A percentile compares a stretch with the other conserved stretches of the same genome.
These are phyloP conservation scores for Stenoptilia bipunctidactyla DNA, from an alignment of 2,888 invertebrate species.

Conservation along the genomic window DNA sequence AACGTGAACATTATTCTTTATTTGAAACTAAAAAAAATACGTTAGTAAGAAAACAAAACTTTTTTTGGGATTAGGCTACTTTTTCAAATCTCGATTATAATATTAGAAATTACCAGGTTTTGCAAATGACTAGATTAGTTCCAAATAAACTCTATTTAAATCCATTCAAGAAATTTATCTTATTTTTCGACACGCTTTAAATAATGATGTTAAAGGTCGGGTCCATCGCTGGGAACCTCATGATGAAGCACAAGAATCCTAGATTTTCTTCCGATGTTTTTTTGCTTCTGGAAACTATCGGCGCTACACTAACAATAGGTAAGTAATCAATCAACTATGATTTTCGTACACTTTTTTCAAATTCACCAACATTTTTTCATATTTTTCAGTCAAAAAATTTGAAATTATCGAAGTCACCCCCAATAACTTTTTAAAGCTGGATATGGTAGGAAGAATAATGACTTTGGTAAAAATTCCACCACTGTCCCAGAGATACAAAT, in stretches of 20 bases:
- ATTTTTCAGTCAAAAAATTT: slow-evolving; percentile 6
- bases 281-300: slow-evolving; percentile 65
- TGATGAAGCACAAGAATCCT: slow-evolving; percentile 72
- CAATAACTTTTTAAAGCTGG: slow-evolving; percentile 29
- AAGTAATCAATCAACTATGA: slow-evolving; percentile 8
- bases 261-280: slow-evolving; percentile 78
- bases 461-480: slow-evolving; percentile 38
- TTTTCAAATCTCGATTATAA: too few species aligned
- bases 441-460: slow-evolving; percentile 37
- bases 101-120: too few species aligned
- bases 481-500: slow-evolving; percentile 25
- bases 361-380: background rate
- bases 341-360: slow-evolving; percentile 10
- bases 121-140: too few species aligned
- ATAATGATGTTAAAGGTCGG: slow-evolving; percentile 51
- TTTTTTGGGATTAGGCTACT: too few species aligned
- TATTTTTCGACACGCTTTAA: background rate
- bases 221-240: slow-evolving; percentile 76
- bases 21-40: too few species aligned
- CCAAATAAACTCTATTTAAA: too few species aligned
- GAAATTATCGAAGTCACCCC: slow-evolving; percentile 28
- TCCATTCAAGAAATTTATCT: too few species aligned
- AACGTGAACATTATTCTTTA: too few species aligned
- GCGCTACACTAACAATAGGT: slow-evolving; percentile 66
- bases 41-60: too few species aligned